Base-by-base conservation (phyloP, 2,113 vertebrate species). In the Scortum barcoo region DNA sequence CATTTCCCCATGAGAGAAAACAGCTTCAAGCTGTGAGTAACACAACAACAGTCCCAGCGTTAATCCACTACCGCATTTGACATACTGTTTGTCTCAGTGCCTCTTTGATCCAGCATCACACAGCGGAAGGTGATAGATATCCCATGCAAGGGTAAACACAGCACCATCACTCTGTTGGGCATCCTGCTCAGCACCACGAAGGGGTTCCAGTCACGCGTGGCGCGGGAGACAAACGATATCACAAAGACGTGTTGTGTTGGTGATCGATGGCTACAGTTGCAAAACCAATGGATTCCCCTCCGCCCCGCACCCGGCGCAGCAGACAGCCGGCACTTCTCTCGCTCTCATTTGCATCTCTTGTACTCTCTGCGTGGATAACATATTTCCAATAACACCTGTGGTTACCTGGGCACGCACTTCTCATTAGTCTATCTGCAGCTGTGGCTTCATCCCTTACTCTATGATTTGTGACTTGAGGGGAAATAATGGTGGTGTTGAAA, bases 51-150 rank as follows among this genome's bases (percentile, higher is more conserved):
- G 77, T 81, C 76, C 62, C 67, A 38, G 78, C 22, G n/a, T 88
- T 88, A 88, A 91, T 88, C 84, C 86, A 86, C 72, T 62, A 58
- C 44, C 71, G 71, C 80, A 42, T 87, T 81, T 88, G 88, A 90
- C 83, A 86, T 65, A 77, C 48, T 88, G 83, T 92, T 91, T 86
- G 91, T 90, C 91, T 88, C 86, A 50, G 66, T 61, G 76, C 63
- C 82, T 81, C 74, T 87, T 84, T 87, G 86, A 90, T 86, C 75
- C 76, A 62, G 26, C 76, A 77, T 83, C 83, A 73, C 82, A 81
- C 73, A 16, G 77, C 16, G 26, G 60, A 83, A 67, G 61, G 80
- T 91, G 86, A 91, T 89, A 38, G 82, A 92, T 93, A 80, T 78
- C 57, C 61, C 48, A 76, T 75, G 79, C 86, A 61, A 86, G 72